Percentiles rank a stretch among this genome's conserved stretches.
These are phyloP conservation scores for Poeciliopsis retropinna DNA, from an alignment of 2,113 vertebrate genomes.

Conservation along the genomic window DNA sequence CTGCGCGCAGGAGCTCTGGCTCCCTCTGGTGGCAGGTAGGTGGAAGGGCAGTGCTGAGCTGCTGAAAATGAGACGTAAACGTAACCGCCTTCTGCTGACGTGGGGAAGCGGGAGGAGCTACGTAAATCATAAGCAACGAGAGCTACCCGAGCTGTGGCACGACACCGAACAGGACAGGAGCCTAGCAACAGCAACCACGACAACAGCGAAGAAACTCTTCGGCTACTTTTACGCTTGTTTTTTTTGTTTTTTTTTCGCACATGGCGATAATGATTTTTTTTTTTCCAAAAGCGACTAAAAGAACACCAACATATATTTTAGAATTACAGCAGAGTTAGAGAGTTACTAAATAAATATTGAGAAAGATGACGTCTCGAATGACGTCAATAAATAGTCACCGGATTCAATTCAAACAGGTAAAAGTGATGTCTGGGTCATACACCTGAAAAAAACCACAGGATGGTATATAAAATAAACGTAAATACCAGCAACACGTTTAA, in stretches of 20 bases:
- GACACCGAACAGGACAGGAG: slow-evolving; percentile 26
- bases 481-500: not conserved
- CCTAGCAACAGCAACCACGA: slow-evolving; percentile 39
- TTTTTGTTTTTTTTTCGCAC: slow-evolving; percentile 7
- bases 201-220: slow-evolving; percentile 49
- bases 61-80: too few species aligned
- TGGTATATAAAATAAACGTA: not conserved
- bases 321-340: slow-evolving; percentile 41
- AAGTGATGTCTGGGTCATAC: not conserved
- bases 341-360: slow-evolving; percentile 42
- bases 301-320: slow-evolving; percentile 48
- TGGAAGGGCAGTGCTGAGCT: slow-evolving; percentile 59
- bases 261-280: slow-evolving; percentile 36
- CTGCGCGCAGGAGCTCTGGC: slow-evolving; percentile 44
- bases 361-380: not conserved
- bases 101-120: not conserved
- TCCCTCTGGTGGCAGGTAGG: slow-evolving; percentile 65
- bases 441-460: not conserved
- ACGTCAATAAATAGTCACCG: not conserved
- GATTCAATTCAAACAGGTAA: not conserved
- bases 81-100: too few species aligned
- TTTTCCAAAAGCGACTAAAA: slow-evolving; percentile 39
- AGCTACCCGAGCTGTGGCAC: slow-evolving; percentile 21
- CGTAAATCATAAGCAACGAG: not conserved
- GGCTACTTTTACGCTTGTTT: slow-evolving; percentile 18